Conservation (phyloP, 2,797 vertebrate genomes). For the Anguilla marmorata region DNA sequence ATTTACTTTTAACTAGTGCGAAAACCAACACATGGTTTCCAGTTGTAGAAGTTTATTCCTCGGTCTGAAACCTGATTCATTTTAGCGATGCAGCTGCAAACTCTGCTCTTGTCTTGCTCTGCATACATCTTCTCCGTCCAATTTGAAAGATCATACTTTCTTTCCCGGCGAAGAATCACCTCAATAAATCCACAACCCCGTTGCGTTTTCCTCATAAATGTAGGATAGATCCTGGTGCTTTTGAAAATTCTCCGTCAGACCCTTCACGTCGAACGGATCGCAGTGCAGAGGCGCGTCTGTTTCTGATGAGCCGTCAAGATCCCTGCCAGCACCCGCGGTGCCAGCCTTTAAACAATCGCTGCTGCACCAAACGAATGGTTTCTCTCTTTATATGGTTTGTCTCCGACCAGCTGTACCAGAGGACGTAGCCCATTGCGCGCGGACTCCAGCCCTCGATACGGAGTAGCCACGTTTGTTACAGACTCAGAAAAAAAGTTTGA, state of each 20-base stretch:
- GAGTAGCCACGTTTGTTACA: not conserved
- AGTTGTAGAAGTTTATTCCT: conserved; percentile 9
- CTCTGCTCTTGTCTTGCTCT: conserved; percentile 21
- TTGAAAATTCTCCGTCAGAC: not conserved
- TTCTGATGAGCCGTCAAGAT: conserved; percentile 19
- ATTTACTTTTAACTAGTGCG: not conserved
- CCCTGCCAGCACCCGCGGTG: not conserved
- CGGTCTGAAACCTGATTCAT: conserved; percentile 17
- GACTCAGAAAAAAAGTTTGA: not conserved
- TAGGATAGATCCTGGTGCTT: not conserved
- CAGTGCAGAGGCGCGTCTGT: not conserved
- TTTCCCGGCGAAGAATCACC: conserved; percentile 3
- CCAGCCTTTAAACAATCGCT: conserved; percentile 7
- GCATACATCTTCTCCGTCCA: not conserved
- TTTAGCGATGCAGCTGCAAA: not conserved
- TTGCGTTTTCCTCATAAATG: not conserved
- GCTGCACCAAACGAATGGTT: not conserved
- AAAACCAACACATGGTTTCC: conserved; percentile 25
- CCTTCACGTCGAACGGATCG: not conserved
- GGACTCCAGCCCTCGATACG: not conserved
- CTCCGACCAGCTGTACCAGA: not conserved
- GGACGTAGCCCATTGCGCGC: not conserved
- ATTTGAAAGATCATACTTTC: conserved; percentile 5
- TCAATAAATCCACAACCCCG: conserved; percentile 10
- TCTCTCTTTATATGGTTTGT: not conserved